Conservation (phyloP, 2,888 invertebrate genomes). For the Caenorhabditis sinica region DNA sequence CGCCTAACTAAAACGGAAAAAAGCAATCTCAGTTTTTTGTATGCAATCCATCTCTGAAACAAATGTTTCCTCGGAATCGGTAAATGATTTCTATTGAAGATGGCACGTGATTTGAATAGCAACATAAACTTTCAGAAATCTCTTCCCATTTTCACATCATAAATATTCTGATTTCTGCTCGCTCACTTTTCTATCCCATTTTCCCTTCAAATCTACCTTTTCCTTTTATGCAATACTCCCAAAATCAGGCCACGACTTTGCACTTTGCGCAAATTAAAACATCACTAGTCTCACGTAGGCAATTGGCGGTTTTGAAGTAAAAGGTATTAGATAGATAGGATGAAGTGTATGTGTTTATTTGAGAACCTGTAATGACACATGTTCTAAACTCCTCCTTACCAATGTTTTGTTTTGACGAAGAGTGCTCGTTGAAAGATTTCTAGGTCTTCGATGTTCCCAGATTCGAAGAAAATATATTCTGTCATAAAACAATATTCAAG, state of each 20-base stretch:
- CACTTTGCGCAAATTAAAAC: constrained; percentile 43
- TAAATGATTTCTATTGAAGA: too few relatives aligned
- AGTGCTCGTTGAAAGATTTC: neutral
- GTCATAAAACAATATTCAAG: neutral
- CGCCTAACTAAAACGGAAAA: too few relatives aligned
- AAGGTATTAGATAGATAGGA: neutral
- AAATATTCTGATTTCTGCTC: constrained; percentile 40
- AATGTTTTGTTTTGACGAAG: neutral
- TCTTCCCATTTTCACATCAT: neutral
- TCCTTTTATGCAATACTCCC: constrained; percentile 10
- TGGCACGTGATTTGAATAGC: too few relatives aligned
- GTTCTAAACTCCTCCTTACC: neutral
- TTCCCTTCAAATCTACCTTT: neutral
- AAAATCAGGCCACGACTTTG: constrained; percentile 34
- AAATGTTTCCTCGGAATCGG: too few relatives aligned
- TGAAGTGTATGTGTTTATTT: constrained; percentile 16
- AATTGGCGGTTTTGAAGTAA: constrained; percentile 23
- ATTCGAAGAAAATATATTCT: neutral
- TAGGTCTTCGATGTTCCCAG: neutral
- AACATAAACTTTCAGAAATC: neutral
- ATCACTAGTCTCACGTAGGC: constrained; percentile 49
- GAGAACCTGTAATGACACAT: neutral
- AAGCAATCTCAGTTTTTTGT: too few relatives aligned
- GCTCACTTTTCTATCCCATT: neutral
- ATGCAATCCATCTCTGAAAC: too few relatives aligned